Evolutionary conservation across 2,113 vertebrate genomes (phyloP), one percentile per base, ranked within the genome.

Genomic region (Gallinago paraguaiae): DNA sequence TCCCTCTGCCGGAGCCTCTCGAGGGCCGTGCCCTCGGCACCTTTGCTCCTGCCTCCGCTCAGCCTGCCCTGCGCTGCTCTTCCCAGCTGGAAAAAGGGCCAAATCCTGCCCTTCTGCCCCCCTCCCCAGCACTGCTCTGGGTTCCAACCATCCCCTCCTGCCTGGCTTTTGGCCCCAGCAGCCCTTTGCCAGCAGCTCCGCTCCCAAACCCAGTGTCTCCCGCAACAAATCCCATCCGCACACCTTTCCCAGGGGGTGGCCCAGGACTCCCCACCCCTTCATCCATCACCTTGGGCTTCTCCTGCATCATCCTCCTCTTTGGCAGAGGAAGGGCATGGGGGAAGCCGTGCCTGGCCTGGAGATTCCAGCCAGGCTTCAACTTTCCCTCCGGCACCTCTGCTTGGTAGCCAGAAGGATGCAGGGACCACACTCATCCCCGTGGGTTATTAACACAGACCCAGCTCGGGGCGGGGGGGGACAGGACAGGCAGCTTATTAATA

Each of bases 401-500:
- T 8, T 53, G 51, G 14, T 24, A 33, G 4, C n/a, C 78, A 63
- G 69, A 3, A 4, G 24, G 69, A 25, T 9, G 18, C 72, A 57
- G 74, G 54, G 64, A 33, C 60, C 11, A 0, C 3, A 1, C 37
- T 67, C 1, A 1, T n/a, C 17, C 46, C 46, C 4, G 0, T 67
- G 65, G 3, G 39, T 51, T 30, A 35, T 41, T 33, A 64, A 20
- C 45, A 14, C 13, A 43, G 71, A 46, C 5, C 15, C 67, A 37
- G 17, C 59, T n/a, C n/a, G n/a, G n/a, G n/a, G n/a, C n/a, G n/a
- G 30, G 27, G 3, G 33, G 7, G 28, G 28, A 6, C 53, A 27
- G 30, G 3, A 39, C 30, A 50, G 60, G 60, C 17, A 33, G 53
- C 4, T 56, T n/a, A 45, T 46, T 41, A 30, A 46, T 51, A 60